A percentile compares a stretch with the other conserved stretches of the same genome.
Conservation (phyloP, 2,797 vertebrate species). For the Semotilus atromaculatus region DNA sequence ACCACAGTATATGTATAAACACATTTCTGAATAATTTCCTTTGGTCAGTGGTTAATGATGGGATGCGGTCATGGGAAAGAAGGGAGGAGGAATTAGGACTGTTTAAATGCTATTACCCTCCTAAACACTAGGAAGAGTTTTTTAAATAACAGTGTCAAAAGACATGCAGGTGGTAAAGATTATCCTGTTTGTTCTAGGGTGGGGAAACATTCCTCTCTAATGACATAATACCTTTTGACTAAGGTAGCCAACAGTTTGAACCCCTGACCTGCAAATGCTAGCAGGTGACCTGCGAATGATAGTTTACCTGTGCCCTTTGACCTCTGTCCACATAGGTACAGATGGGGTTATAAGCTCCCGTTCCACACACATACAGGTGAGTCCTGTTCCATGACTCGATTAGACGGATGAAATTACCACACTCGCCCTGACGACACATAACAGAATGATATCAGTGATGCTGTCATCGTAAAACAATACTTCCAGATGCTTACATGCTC, state of each 20-base stretch:
- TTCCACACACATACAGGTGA: constrained; percentile 97
- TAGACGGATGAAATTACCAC: constrained; percentile 97
- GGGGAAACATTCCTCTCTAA: constrained; percentile 33
- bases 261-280: constrained; percentile 37
- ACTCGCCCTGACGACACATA: constrained; percentile 85
- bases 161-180: constrained; percentile 42
- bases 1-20: neutral
- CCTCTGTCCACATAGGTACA: constrained; percentile 96
- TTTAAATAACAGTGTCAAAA: constrained; percentile 7
- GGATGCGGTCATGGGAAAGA: constrained; percentile 18
- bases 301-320: constrained; percentile 93
- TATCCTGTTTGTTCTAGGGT: constrained; percentile 31
- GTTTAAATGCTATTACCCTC: constrained; percentile 16
- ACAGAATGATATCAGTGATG: constrained; percentile 39
- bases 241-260: constrained; percentile 45
- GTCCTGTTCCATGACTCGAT: constrained; percentile 99
- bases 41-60: neutral
- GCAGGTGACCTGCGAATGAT: constrained; percentile 28
- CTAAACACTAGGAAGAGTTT: constrained; percentile 24
- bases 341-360: constrained; percentile 97
- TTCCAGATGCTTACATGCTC: neutral
- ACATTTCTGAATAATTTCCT: neutral
- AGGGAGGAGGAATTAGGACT: constrained; percentile 7
- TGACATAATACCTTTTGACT: constrained; percentile 39
- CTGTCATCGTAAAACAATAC: neutral